A percentile compares a stretch with the other conserved stretches of the same genome.
These are phyloP conservation scores for Lysiphlebus fabarum DNA, from an alignment of 1,140 invertebrate species.

Conservation along the genomic window DNA sequence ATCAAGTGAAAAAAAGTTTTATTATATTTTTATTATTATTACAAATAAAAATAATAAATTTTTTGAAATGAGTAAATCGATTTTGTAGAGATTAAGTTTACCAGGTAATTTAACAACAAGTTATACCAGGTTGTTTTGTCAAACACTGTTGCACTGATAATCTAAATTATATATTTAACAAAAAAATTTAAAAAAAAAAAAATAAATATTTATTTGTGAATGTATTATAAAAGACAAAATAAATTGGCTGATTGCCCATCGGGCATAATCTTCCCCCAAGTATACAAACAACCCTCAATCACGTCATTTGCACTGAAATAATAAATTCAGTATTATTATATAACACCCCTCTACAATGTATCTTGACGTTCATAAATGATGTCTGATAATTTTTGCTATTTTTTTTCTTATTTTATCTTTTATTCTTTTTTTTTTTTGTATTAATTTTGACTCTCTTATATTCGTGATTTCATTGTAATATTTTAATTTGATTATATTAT, in stretches of 20 bases:
- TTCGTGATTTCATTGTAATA: constrained; percentile 17
- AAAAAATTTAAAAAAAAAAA: constrained; percentile 27
- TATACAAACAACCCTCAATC: background rate
- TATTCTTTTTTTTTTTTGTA: background rate
- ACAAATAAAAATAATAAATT: no score
- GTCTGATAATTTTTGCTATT: no score
- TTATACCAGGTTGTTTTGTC: constrained; percentile 21
- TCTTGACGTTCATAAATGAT: no score
- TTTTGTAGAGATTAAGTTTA: no score
- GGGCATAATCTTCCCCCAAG: background rate
- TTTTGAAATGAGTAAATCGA: no score
- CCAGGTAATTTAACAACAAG: no score
- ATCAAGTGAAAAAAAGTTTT: no score
- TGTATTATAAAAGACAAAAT: no score
- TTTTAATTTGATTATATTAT: constrained; percentile 21
- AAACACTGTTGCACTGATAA: constrained; percentile 25
- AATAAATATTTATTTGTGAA: background rate
- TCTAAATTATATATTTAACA: constrained; percentile 29
- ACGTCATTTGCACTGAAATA: background rate
- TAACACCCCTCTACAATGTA: background rate
- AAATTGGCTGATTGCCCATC: no score
- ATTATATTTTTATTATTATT: no score
- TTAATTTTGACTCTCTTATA: background rate
- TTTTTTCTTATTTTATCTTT: no score
- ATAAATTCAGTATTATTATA: constrained; percentile 2